These are phyloP conservation scores for Halcyon senegalensis DNA, from an alignment of 2,113 vertebrate genomes.

Conservation along the genomic window DNA sequence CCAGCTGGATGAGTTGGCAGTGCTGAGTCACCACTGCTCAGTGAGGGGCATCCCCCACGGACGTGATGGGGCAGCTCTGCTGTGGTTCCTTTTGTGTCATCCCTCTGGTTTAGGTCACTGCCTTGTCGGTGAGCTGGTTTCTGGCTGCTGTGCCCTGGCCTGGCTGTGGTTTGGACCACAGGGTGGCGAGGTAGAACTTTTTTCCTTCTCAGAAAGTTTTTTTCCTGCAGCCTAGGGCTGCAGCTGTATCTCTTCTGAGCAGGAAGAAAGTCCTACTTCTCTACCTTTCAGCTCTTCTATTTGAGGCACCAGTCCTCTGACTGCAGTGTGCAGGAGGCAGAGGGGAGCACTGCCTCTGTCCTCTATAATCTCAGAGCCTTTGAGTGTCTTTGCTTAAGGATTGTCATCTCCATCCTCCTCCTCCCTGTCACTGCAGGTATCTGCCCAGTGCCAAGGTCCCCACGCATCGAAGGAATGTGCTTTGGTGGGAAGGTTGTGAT, in stretches of 20 bases:
- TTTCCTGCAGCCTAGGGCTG: not conserved
- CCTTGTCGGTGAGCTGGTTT: not conserved
- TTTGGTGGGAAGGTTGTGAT: not conserved
- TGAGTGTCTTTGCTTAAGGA: not conserved
- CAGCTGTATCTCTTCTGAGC: not conserved
- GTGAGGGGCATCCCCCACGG: not conserved
- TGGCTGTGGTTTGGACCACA: not conserved
- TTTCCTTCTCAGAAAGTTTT: not conserved
- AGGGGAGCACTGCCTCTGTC: not conserved
- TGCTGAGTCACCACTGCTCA: not conserved
- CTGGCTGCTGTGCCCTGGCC: not conserved
- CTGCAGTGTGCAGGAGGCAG: not conserved
- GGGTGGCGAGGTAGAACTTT: not conserved
- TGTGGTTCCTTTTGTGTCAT: fast-evolving
- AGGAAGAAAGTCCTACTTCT: not conserved
- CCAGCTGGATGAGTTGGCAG: not conserved
- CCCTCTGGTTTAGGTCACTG: not conserved
- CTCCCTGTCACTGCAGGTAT: not conserved
- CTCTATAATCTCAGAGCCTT: too few species aligned
- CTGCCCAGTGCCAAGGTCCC: not conserved
- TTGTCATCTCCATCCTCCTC: not conserved
- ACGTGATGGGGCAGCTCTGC: not conserved
- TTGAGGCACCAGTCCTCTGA: not conserved
- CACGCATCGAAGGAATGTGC: fast-evolving
- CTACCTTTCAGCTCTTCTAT: not conserved